Percentiles rank a stretch among this genome's conserved stretches.
phyloP scores from a whole-genome alignment of 2,888 invertebrate genomes.

The Callyntrura guangdongensis region DNA sequence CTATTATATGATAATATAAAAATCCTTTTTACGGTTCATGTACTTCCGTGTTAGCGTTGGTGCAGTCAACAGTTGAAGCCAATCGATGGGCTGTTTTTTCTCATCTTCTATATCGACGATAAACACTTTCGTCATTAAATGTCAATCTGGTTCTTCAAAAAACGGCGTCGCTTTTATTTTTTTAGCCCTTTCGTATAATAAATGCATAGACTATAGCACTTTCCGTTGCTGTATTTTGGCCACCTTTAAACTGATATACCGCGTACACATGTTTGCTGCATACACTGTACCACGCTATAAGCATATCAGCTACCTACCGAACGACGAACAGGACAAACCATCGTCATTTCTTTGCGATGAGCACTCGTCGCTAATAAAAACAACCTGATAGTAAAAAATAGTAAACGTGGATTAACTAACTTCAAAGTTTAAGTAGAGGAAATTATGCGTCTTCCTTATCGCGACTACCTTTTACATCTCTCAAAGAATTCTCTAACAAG shows the following conservation, averaged over 20 bases:
- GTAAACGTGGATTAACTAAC: slow-evolving; percentile 36
- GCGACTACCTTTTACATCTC: neutral
- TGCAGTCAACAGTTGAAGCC: neutral
- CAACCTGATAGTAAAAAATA: slow-evolving; percentile 28
- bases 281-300: neutral
- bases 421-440: slow-evolving; percentile 23
- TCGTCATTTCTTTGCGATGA: neutral
- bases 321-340: neutral
- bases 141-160: slow-evolving; percentile 42
- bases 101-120: slow-evolving; percentile 24
- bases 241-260: neutral
- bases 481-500: slow-evolving; percentile 43
- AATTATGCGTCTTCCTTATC: slow-evolving; percentile 32
- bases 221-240: neutral
- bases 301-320: neutral
- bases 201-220: neutral
- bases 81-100: neutral
- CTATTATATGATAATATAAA: slow-evolving; percentile 17
- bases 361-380: neutral
- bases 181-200: neutral
- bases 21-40: slow-evolving; percentile 7
- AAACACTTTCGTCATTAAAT: slow-evolving; percentile 52
- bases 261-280: neutral
- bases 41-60: slow-evolving; percentile 43
- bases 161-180: slow-evolving; percentile 26